Base-by-base conservation (phyloP, 1,140 invertebrate genomes). In the Conus betulinus region DNA sequence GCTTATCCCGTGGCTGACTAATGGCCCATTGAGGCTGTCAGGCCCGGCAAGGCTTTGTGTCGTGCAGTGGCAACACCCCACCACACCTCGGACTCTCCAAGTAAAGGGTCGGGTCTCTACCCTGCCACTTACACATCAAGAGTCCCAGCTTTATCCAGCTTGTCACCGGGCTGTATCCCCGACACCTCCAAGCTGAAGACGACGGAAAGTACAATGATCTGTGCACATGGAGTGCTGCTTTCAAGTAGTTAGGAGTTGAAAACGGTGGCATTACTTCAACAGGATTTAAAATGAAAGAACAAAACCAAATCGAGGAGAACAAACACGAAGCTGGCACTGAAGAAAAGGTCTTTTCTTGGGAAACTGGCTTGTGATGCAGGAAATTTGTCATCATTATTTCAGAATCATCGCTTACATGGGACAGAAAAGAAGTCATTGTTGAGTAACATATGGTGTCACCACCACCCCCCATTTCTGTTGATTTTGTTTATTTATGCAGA, bases 21-120 rank as follows among this genome's bases (percentile, higher is more conserved):
- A 89, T 89, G 84, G 78, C 84, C 88, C 84, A 86, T 89, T 89
- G 88, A 89, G 39, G n/a, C 88, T 87, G 88, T 89, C 88, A 89
- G 84, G 23, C 78, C 27, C 25, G 10, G 60, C 88, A n/a, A 74
- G 76, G 74, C 78, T 25, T 11, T 8, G 52, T 51, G 83, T n/a
- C 85, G 13, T n/a, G 78, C 53, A 60, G 6, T 52, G 71, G 57
- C 88, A 17, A 74, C 74, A 85, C 85, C 85, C 51, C 53, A 78
- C 23, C 83, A 85, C 88, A 88, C 79, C 83, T 88, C 84, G 83
- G 81, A 60, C 83, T 84, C 71, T 88, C 39, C 39, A 39, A 39
- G 39, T 39, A 39, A 39, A 39, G 39, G 39, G 39, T 39, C 39
- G 39, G 39, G 39, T 39, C 87, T 82, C 87, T 83, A 88, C 81